phyloP scores from a whole-genome alignment of 1,140 invertebrate species.

The Drosophila carrolli region DNA sequence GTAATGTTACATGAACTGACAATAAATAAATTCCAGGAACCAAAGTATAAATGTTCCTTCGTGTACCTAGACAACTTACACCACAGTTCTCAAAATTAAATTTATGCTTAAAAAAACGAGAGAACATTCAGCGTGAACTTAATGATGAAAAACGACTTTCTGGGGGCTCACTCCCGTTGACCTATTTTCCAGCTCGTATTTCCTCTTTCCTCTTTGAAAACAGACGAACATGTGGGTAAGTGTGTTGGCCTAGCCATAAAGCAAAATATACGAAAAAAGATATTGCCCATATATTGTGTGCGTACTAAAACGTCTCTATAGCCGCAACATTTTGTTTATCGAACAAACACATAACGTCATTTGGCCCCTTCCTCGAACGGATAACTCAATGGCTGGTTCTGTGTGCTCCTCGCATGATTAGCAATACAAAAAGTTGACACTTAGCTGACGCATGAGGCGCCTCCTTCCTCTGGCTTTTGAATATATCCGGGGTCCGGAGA shows the following conservation, averaged over 20 bases:
- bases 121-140: slow-evolving; percentile 16
- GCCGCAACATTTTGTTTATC: slow-evolving; percentile 62
- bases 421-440: slow-evolving; percentile 76
- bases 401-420: slow-evolving; percentile 57
- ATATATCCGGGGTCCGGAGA: neutral
- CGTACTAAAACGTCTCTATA: slow-evolving; percentile 47
- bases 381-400: slow-evolving; percentile 26
- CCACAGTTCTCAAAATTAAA: neutral
- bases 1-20: neutral
- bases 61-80: slow-evolving; percentile 3
- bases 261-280: slow-evolving; percentile 27
- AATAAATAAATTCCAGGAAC: too few relatives aligned
- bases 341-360: slow-evolving; percentile 72
- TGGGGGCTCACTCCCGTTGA: slow-evolving; percentile 14
- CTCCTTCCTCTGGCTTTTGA: slow-evolving; percentile 3
- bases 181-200: slow-evolving; percentile 33
- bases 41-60: too few relatives aligned
- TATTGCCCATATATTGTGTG: slow-evolving; percentile 38
- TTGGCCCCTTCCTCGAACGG: slow-evolving; percentile 26
- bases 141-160: slow-evolving; percentile 14
- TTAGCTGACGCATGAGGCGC: slow-evolving; percentile 74
- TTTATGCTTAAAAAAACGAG: neutral
- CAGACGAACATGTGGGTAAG: slow-evolving; percentile 13
- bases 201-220: slow-evolving; percentile 10
- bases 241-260: slow-evolving; percentile 43